Evolutionary conservation across 2,888 invertebrate species (phyloP), one percentile per base, ranked within the genome.

Genomic region (Ditula angustiorana): DNA sequence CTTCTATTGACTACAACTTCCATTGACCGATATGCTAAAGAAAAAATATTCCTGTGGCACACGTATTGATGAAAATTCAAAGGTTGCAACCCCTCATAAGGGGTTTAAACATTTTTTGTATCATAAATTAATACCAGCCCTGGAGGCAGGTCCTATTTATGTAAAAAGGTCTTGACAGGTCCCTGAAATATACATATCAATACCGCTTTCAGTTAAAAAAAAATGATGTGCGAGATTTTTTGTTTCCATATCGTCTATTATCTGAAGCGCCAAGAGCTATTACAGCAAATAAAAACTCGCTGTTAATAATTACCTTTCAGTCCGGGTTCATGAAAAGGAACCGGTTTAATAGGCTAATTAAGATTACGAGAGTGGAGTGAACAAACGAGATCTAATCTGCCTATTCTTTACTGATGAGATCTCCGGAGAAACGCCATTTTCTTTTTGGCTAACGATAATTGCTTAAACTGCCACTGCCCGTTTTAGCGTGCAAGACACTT

Each of bases 371-470:
- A 75, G 72, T 77, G 73, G 76, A 80, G 72, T 76, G 78, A 83
- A 84, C 84, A 83, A 82, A 81, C 71, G 74, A 75, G 82, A 83
- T 85, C 60, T 80, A 80, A 85, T 86, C 85, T 82, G 64, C 67
- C 70, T 69, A 68, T 73, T 70, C 69, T 69, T 66, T 58, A 57
- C 69, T 67, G 64, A 63, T 63, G 69, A 67, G 66, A 67, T 62
- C 47, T 63, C 46, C 16, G 26, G 58, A 58, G 65, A 37, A 58
- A 63, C 49, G 58, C 60, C 37, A 47, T 63, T 58, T 62, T 66
- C 66, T 67, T 67, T 66, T 61, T 44, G 44, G 52, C 56, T 64
- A 65, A 57, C 59, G 59, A 67, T 53, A 67, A 67, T 49, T 50
- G 61, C 57, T 57, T 53, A 35, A 58, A 56, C 53, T 64, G 47